These are phyloP conservation scores for Gymnocephalus cernua DNA, from an alignment of 2,113 vertebrate genomes.

Conservation along the genomic window DNA sequence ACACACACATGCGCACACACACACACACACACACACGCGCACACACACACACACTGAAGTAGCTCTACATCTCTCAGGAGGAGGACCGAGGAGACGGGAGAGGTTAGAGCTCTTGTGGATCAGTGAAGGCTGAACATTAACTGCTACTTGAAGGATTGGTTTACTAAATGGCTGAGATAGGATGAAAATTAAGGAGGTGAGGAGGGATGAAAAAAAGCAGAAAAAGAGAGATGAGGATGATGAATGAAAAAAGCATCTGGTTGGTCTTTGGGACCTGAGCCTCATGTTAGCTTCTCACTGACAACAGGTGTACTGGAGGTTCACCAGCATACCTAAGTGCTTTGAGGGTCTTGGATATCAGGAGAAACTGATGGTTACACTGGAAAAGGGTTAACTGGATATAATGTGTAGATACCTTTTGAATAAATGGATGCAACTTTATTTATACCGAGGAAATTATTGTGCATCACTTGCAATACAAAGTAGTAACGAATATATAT, in stretches of 20 bases:
- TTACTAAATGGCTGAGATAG: conserved; percentile 22
- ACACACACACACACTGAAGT: conserved; percentile 37
- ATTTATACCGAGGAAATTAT: no score
- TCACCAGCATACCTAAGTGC: no score
- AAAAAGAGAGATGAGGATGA: not conserved
- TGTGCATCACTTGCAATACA: no score
- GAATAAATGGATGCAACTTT: no score
- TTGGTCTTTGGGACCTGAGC: no score
- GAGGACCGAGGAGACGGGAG: conserved; percentile 39
- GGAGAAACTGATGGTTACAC: not conserved
- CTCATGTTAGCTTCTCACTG: not conserved
- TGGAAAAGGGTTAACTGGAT: no score
- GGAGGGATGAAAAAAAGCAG: not conserved
- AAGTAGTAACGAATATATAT: no score
- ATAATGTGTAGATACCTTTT: no score
- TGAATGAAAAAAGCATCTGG: not conserved
- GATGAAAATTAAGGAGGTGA: conserved; percentile 34
- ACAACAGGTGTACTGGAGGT: not conserved
- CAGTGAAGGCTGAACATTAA: conserved; percentile 8
- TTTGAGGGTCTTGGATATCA: not conserved
- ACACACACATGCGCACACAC: not conserved
- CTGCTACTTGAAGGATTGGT: conserved; percentile 24
- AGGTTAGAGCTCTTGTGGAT: conserved; percentile 14
- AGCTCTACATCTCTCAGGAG: conserved; percentile 40
- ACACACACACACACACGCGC: conserved; percentile 8